Percentiles rank a stretch among this genome's conserved stretches.
Evolutionary conservation across 2,113 vertebrate genomes (phyloP).

Genomic region (Osmerus eperlanus): DNA sequence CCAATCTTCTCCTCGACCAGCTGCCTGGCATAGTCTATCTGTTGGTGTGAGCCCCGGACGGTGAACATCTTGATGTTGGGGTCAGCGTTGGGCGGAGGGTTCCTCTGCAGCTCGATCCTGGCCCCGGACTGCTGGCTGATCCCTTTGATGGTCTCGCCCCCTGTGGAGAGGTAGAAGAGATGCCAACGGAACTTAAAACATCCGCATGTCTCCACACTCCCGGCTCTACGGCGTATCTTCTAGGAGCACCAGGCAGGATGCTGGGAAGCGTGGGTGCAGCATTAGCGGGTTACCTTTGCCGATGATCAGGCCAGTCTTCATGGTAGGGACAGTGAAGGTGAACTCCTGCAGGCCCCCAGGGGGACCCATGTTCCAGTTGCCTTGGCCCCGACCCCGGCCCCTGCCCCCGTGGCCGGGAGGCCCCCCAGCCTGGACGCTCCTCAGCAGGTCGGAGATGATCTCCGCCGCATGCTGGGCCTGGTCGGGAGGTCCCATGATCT

Average conservation of each 20-base stretch:
- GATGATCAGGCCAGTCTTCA: constrained; percentile 97
- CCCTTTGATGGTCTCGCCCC: constrained; percentile 84
- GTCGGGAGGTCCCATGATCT: constrained; percentile 95
- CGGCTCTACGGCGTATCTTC: too few relatives aligned
- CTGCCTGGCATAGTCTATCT: constrained; percentile 95
- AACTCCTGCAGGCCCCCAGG: constrained; percentile 97
- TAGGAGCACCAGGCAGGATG: too few relatives aligned
- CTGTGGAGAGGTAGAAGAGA: constrained; percentile 47
- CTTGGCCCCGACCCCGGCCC: constrained; percentile 91
- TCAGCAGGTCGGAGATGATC: constrained; percentile 94
- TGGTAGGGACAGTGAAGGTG: constrained; percentile 95
- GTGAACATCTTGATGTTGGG: constrained; percentile 84
- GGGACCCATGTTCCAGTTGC: constrained; percentile 98
- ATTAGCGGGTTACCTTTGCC: constrained; percentile 80
- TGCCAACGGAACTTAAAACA: too few relatives aligned
- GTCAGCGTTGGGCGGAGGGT: constrained; percentile 82
- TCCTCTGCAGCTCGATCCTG: constrained; percentile 84
- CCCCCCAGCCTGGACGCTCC: constrained; percentile 95
- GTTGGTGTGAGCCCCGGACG: constrained; percentile 91
- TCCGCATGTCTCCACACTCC: too few relatives aligned
- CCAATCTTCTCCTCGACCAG: constrained; percentile 99
- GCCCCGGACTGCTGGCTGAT: constrained; percentile 86
- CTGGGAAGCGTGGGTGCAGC: too few relatives aligned
- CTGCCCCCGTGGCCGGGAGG: constrained; percentile 91
- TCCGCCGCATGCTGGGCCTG: constrained; percentile 95